These are phyloP conservation scores for Gonioctena quinquepunctata DNA, from an alignment of 1,140 invertebrate species.

Conservation along the genomic window DNA sequence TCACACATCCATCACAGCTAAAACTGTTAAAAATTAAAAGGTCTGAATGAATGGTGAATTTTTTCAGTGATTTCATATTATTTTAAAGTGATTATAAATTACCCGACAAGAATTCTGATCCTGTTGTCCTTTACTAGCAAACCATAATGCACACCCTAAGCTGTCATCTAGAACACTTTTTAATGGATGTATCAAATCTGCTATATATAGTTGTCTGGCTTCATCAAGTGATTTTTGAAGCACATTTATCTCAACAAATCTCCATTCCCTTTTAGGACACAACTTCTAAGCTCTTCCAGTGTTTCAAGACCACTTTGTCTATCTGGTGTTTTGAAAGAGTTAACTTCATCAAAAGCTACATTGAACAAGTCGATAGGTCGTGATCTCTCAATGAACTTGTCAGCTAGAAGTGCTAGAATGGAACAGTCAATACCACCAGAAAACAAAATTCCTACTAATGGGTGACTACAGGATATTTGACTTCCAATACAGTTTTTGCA, in stretches of 20 bases:
- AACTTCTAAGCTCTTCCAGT: constrained; percentile 71
- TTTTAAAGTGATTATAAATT: constrained; percentile 32
- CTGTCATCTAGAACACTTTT: constrained; percentile 94
- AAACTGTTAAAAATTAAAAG: too few relatives aligned
- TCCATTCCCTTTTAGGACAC: constrained; percentile 68
- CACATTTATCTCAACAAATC: constrained; percentile 74
- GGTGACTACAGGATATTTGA: constrained; percentile 64
- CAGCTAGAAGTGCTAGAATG: constrained; percentile 78
- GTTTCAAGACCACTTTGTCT: constrained; percentile 76
- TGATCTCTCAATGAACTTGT: constrained; percentile 69
- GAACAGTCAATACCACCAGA: constrained; percentile 96
- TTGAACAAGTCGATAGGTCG: constrained; percentile 93
- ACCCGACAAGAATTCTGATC: constrained; percentile 71
- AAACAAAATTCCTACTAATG: constrained; percentile 85
- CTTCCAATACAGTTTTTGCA: constrained; percentile 67
- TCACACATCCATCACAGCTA: too few relatives aligned
- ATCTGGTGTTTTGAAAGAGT: constrained; percentile 76
- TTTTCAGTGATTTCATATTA: not conserved
- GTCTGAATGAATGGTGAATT: not conserved
- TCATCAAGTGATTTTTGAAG: constrained; percentile 67
- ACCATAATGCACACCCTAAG: constrained; percentile 93
- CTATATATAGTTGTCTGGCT: constrained; percentile 63
- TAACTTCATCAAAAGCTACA: constrained; percentile 83
- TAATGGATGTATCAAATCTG: constrained; percentile 80
- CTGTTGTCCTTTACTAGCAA: constrained; percentile 77